A percentile compares a stretch with the other conserved stretches of the same genome.
These are phyloP conservation scores for Lophius piscatorius DNA, from an alignment of 2,113 vertebrate genomes.

Conservation along the genomic window DNA sequence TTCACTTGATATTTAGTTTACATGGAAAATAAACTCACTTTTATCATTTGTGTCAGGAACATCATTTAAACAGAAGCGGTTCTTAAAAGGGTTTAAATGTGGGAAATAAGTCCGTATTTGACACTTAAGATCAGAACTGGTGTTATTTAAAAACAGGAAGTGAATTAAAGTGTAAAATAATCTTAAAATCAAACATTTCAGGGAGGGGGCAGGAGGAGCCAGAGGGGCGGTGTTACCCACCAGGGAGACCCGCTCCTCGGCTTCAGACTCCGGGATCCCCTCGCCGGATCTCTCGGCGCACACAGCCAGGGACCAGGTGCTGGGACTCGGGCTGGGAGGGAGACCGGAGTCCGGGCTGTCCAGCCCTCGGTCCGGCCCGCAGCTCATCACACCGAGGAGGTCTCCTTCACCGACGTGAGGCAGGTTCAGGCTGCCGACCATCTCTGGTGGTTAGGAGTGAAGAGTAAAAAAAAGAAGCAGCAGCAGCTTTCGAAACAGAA, in stretches of 20 bases:
- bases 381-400: conserved; percentile 86
- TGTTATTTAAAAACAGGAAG: too few species aligned
- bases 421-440: conserved; percentile 86
- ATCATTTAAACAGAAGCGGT: too few species aligned
- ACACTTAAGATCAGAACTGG: too few species aligned
- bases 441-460: conserved; percentile 52
- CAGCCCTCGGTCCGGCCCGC: conserved; percentile 82
- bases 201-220: too few species aligned
- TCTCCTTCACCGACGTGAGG: conserved; percentile 83
- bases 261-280: conserved; percentile 63
- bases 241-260: conserved; percentile 62
- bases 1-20: too few species aligned
- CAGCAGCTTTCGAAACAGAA: conserved; percentile 20
- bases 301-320: conserved; percentile 81
- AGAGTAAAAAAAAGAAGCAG: conserved; percentile 12
- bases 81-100: too few species aligned
- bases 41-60: too few species aligned
- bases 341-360: conserved; percentile 91
- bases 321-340: conserved; percentile 88
- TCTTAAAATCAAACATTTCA: neutral
- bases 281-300: conserved; percentile 63
- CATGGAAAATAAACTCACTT: too few species aligned
- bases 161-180: neutral
- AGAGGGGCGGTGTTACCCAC: conserved; percentile 36
- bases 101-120: too few species aligned